A percentile compares a stretch with the other conserved stretches of the same genome.
Conservation (phyloP, 2,113 vertebrate species). For the Apodemus sylvaticus region DNA sequence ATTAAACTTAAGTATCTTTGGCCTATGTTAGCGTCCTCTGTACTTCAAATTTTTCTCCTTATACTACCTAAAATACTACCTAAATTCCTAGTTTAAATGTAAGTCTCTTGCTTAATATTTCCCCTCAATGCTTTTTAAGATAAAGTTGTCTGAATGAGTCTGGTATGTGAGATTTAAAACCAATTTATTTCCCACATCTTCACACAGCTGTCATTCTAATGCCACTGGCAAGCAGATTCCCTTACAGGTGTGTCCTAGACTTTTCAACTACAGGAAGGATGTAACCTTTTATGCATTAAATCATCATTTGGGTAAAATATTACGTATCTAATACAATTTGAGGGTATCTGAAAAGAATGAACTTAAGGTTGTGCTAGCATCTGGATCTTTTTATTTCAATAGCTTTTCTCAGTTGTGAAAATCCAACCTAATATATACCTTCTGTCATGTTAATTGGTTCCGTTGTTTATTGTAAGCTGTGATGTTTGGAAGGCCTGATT, state of each 20-base stretch:
- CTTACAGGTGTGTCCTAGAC: conserved; percentile 77
- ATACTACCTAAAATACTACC: neutral
- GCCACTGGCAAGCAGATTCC: conserved; percentile 73
- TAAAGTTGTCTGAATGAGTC: conserved; percentile 52
- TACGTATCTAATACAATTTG: conserved; percentile 75
- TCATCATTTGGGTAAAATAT: conserved; percentile 66
- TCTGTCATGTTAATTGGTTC: conserved; percentile 80
- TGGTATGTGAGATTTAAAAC: conserved; percentile 53
- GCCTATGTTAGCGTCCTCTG: conserved; percentile 20
- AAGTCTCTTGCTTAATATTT: conserved; percentile 67
- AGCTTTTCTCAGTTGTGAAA: conserved; percentile 76
- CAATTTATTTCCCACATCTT: conserved; percentile 69
- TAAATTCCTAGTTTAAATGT: conserved; percentile 47
- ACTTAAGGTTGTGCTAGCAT: conserved; percentile 77
- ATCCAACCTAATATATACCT: conserved; percentile 74
- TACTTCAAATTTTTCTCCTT: neutral
- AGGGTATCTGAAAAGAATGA: conserved; percentile 72
- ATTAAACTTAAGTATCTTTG: neutral
- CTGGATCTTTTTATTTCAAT: conserved; percentile 83
- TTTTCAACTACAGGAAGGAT: conserved; percentile 56
- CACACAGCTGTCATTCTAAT: conserved; percentile 76
- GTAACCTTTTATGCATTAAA: conserved; percentile 76
- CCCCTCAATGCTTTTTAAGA: conserved; percentile 45
- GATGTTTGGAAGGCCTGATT: conserved; percentile 1
- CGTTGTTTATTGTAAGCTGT: conserved; percentile 70